Base-by-base conservation (phyloP, 2,888 invertebrate species). In the Eueremaeus valkanovi region DNA sequence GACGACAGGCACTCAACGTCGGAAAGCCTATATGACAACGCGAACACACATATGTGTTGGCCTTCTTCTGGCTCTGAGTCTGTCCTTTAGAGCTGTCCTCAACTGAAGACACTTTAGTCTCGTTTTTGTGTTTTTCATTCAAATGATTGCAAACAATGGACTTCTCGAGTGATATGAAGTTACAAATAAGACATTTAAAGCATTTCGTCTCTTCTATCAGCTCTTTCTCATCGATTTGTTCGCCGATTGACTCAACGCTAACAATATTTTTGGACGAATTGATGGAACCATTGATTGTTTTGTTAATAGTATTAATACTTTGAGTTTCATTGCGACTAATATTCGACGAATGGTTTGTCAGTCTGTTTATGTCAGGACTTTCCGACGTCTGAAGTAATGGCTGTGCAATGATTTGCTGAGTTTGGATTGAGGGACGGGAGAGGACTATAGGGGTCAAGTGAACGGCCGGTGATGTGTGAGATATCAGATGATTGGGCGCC, bases 101-200 rank as follows among this genome's bases (percentile, higher is more conserved):
- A 49, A 63, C 63, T 51, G 33, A 70, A 13, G 73, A 40, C 29
- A 63, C 31, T 72, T 74, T 63, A 40, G 21, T 45, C 73, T 31
- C 58, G 13, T 42, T 31, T 51, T 70, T 45, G 27, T 66, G 72
- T 18, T 27, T 49, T 11, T 75, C 63, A 78, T 86, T 85, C 66
- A 87, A 81, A 79, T 87, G 87, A 79, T 85, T 85, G 79, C 85
- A 85, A 73, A 87, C 86, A 77, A 85, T 85, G 74, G 86, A 85
- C 78, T 86, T 86, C 1, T 86, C 85, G 1, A 87, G 81, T 1
- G 86, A 86, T 84, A 87, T 86, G 80, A 85, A 87, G 9, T 86
- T 86, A 79, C 87, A 87, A 11, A 86, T 85, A 78, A 85, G 86
- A 79, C 87, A 87, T 81, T 87, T 85, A 80, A 85, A 87, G 79